phyloP scores from a whole-genome alignment of 2,797 vertebrate genomes.

The Enteromius afrohamiltoni region DNA sequence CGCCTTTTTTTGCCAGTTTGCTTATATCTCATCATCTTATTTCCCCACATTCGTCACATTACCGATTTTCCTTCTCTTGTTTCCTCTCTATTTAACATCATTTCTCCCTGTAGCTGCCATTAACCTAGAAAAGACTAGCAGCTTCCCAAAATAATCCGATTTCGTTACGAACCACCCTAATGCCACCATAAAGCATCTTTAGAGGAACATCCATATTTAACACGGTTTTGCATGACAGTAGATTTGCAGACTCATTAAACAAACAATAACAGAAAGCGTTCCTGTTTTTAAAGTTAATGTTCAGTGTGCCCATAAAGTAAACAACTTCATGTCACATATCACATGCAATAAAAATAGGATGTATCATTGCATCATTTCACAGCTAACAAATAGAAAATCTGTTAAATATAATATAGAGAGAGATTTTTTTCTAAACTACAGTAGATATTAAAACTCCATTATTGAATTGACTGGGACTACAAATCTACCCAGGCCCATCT shows the following conservation, averaged over 20 bases:
- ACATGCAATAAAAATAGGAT: not conserved
- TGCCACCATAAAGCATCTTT: conserved; percentile 31
- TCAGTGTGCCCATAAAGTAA: not conserved
- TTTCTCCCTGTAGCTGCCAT: conserved; percentile 45
- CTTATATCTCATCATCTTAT: conserved; percentile 24
- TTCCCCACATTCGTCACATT: conserved; percentile 14
- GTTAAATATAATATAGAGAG: not conserved
- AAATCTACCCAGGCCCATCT: not conserved
- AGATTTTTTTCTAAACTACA: not conserved
- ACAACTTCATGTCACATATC: not conserved
- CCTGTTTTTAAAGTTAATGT: not conserved
- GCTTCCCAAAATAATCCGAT: conserved; percentile 18
- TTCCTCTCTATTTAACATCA: not conserved
- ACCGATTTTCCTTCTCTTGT: not conserved
- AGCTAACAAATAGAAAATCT: not conserved
- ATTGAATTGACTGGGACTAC: not conserved
- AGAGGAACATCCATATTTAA: conserved; percentile 31
- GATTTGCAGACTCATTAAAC: conserved; percentile 22
- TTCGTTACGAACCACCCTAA: conserved; percentile 20
- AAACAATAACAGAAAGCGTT: not conserved
- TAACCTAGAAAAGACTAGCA: conserved; percentile 50
- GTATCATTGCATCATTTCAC: not conserved
- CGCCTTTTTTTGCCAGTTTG: conserved; percentile 26
- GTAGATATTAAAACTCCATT: not conserved
- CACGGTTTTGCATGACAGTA: not conserved